Base-by-base conservation (phyloP, 2,888 invertebrate genomes). In the Slavum lentiscoides region DNA sequence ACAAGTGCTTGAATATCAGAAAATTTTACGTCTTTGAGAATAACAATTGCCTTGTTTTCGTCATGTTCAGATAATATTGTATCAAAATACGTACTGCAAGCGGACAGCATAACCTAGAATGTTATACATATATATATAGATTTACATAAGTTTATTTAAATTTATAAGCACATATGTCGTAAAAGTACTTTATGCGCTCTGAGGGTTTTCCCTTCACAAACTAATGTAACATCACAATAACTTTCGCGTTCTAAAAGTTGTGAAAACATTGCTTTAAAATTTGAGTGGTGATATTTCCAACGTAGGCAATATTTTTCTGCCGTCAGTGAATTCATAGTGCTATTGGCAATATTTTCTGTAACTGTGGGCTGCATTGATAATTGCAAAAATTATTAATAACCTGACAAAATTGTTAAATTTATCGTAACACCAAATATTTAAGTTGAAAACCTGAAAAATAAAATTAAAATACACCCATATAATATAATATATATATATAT, bases 241-340 rank as follows among this genome's bases (percentile, higher is more conserved):
- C 94, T 92, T 86, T 95, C 95, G 86, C 94, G 87, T 86, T 94
- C 94, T 82, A 95, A 88, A 82, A 96, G 89, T 87, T 94, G 93
- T 77, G 94, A 93, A 82, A 85, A 85, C 84, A 84, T 85, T 30
- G 85, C 84, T 88, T 94, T 94, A 84, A 96, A 89, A 87, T 96
- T 96, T 84, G 93, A 92, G 87, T 95, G 94, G 88, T 96, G 95
- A 87, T 95, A 94, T 86, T 95, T 95, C 95, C 95, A 96, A 87
- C 95, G 89, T 84, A 96, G 88, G 86, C 95, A 96, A 88, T 95
- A 96, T 88, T 95, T 95, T 88, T 95, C 95, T 23, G 82, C 82
- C n/a, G 81, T 62, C 39, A 80, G 64, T 19, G 70, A 30, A 39
- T 43, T 80, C 80, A 80, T 80, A 43, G 19, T 72, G 64, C 13